These are phyloP conservation scores for Tragelaphus scriptus DNA, from an alignment of 2,113 vertebrate species.

Conservation along the genomic window DNA sequence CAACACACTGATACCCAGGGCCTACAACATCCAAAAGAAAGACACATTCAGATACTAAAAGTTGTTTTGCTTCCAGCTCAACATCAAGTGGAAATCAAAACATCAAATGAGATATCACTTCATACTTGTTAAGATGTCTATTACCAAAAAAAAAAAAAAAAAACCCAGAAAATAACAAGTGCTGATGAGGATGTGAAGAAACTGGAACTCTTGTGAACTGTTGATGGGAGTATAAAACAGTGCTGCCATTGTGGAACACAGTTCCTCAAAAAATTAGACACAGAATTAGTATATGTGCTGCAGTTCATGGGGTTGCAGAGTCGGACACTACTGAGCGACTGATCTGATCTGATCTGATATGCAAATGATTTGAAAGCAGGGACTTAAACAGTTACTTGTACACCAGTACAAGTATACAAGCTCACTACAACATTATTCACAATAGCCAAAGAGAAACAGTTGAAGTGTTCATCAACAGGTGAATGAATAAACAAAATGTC, in stretches of 20 bases:
- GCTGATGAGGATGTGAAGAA: not conserved
- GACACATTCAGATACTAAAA: not conserved
- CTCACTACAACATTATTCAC: not conserved
- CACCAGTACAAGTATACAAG: not conserved
- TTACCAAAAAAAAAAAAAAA: not conserved
- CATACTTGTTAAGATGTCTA: not conserved
- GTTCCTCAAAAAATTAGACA: not conserved
- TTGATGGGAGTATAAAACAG: not conserved
- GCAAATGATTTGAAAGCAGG: not conserved
- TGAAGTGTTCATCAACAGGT: not conserved
- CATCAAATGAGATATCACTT: not conserved
- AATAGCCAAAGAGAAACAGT: not conserved
- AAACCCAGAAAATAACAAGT: not conserved
- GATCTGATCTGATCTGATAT: not conserved
- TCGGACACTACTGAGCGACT: no score
- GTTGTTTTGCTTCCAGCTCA: not conserved
- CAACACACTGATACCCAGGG: not conserved
- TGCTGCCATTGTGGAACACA: not conserved
- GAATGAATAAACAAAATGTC: not conserved
- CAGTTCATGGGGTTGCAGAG: no score
- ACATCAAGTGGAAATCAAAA: slow-evolving; percentile 32
- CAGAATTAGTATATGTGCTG: not conserved
- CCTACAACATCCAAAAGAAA: slow-evolving; percentile 1
- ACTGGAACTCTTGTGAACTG: not conserved
- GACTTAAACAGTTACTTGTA: not conserved